Evolutionary conservation across 1,140 invertebrate species (phyloP), one percentile per base, ranked within the genome.

Genomic region (Drosophila athabasca): DNA sequence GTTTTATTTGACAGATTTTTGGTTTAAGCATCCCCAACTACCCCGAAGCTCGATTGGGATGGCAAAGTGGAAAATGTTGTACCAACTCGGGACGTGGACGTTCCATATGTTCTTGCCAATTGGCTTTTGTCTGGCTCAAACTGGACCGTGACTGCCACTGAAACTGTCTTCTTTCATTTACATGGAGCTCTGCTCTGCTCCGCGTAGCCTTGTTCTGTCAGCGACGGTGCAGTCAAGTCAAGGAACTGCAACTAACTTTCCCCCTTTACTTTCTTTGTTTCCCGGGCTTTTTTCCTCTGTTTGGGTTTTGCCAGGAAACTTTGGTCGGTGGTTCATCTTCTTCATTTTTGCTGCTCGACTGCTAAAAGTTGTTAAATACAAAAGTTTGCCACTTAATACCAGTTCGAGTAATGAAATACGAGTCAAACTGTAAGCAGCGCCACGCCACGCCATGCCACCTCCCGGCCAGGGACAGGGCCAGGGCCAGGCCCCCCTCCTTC

Each of bases 401-500:
- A 85, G 82, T 87, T 87, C 83, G 83, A 88, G 83, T 88, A 87
- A 87, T 87, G 82, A 88, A 87, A 88, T 87, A 87, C 83, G 83
- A 88, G 75, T 82, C 62, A 81, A 77, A 55, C 60, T 59, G 60
- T 62, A 70, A 54, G 66, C 66, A 57, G 66, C 44, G 66, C 19
- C 44, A 9, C 7, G 24, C 19, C 15, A 8, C 39, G 31, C 19
- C 43, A 24, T 7, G 17, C 17, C 17, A 19, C 17, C 17, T 1
- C 17, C 17, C 17, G 17, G 0, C 17, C 17, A 19, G 17, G n/a
- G n/a, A n/a, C n/a, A n/a, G n/a, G n/a, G 1, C 17, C 17, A 19
- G 17, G 17, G 17, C 17, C 17, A 19, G 17, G 17, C 17, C 17
- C 49, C 39, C 24, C 41, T 26, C 24, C 54, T 19, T 19, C 51